Percentiles rank a stretch among this genome's conserved stretches.
phyloP scores from a whole-genome alignment of 2,888 invertebrate genomes.

The Scaptomyza caliginosa region DNA sequence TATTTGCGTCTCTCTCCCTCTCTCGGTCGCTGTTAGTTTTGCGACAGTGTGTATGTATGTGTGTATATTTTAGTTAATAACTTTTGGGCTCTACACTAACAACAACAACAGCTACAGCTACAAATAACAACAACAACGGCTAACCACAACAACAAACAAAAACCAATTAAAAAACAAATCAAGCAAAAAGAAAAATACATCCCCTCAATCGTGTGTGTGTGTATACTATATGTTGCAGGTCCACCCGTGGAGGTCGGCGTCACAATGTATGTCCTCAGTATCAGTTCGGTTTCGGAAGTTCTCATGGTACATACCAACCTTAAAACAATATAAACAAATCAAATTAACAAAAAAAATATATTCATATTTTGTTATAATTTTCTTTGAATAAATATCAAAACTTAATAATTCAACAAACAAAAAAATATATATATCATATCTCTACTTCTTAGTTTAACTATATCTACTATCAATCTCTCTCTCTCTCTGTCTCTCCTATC shows the following conservation, averaged over 20 bases:
- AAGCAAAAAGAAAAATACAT: slow-evolving; percentile 46
- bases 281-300: slow-evolving; percentile 99
- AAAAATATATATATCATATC: slow-evolving; percentile 51
- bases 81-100: slow-evolving; percentile 33
- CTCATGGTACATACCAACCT: slow-evolving; percentile 92
- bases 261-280: slow-evolving; percentile 99
- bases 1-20: neutral
- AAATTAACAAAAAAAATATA: slow-evolving; percentile 31
- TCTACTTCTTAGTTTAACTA: slow-evolving; percentile 47
- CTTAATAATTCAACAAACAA: slow-evolving; percentile 29
- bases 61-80: slow-evolving; percentile 23
- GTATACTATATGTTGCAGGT: slow-evolving; percentile 89
- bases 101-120: slow-evolving; percentile 10
- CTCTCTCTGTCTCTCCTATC: slow-evolving; percentile 29
- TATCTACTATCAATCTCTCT: slow-evolving; percentile 37
- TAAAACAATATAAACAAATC: neutral
- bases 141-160: slow-evolving; percentile 26
- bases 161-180: slow-evolving; percentile 30
- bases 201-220: slow-evolving; percentile 82
- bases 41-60: slow-evolving; percentile 1
- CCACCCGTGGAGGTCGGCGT: slow-evolving; percentile 98
- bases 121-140: slow-evolving; percentile 4
- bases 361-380: slow-evolving; percentile 33
- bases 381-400: slow-evolving; percentile 24
- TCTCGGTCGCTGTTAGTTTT: neutral